These are phyloP conservation scores for Ips typographus DNA, from an alignment of 1,140 invertebrate genomes.

Conservation along the genomic window DNA sequence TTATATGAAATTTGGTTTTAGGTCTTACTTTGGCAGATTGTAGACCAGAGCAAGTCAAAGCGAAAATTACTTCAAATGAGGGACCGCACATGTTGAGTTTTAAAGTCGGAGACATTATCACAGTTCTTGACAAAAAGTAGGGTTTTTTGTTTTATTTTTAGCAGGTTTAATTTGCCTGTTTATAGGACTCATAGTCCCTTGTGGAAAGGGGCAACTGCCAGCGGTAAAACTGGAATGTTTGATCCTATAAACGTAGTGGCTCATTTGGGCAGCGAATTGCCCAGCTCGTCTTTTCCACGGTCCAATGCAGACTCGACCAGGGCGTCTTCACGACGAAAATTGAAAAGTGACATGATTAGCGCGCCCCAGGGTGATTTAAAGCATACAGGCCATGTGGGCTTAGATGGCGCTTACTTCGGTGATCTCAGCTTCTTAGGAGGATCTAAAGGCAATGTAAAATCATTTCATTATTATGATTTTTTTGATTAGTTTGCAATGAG, in stretches of 20 bases:
- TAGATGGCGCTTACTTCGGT: conserved; percentile 96
- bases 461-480: conserved; percentile 4
- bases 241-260: conserved; percentile 88
- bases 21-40: conserved; percentile 74
- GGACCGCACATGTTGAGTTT: conserved; percentile 76
- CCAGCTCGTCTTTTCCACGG: conserved; percentile 55
- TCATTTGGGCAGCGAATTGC: conserved; percentile 80
- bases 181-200: conserved; percentile 54
- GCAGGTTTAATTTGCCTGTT: neutral
- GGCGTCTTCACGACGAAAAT: conserved; percentile 65
- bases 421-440: conserved; percentile 85
- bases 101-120: conserved; percentile 87
- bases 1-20: conserved; percentile 1
- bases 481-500: conserved; percentile 4
- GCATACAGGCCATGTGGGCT: conserved; percentile 93
- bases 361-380: conserved; percentile 95
- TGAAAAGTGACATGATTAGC: conserved; percentile 93
- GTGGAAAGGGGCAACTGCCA: conserved; percentile 85
- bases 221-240: conserved; percentile 86
- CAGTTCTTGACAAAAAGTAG: conserved; percentile 88
- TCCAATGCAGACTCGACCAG: conserved; percentile 55
- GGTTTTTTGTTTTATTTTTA: neutral
- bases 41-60: conserved; percentile 84
- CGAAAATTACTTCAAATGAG: conserved; percentile 47
- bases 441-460: conserved; percentile 59